Evolutionary conservation across 2,888 invertebrate species (phyloP), one percentile per base, ranked within the genome.

Genomic region (Stenurella melanura): DNA sequence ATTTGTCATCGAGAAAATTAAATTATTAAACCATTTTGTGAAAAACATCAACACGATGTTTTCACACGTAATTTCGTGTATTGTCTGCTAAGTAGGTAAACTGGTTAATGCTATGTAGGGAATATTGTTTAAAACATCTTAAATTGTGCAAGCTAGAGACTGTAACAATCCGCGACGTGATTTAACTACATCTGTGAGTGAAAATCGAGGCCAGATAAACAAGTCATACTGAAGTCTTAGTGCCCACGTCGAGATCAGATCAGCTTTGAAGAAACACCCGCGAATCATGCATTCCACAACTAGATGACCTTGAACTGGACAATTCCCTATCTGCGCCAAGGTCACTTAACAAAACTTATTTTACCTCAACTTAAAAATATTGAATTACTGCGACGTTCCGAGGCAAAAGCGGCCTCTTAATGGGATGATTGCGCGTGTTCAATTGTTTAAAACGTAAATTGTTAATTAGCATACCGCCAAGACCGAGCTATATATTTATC

Each of bases 251-350:
- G 26, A 67, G 67, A 67, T 60, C 76, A 70, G 67, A 80, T 71
- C 75, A 75, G 71, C 76, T 74, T 69, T 76, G 79, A 75, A 78
- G 78, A 70, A 84, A 84, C 85, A 85, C 83, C 84, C 86, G 86
- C 85, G 84, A 86, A 85, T 84, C 83, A 81, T 78, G 81, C 87
- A 87, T 87, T 86, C 87, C 84, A 71, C 66, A 75, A 83, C 78
- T 73, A 72, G 82, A 70, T 84, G 87, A 81, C 87, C 87, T 87
- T 87, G 87, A 86, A 86, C 86, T 85, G 86, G 82, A 85, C 86
- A 83, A 85, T 85, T 82, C 81, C 77, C 80, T 82, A 82, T 80
- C 77, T 66, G 78, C 80, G 80, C 80, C 84, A 86, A 86, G 85
- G 85, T 83, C 84, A 82, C 34, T 74, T 60, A 58, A 70, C 64